These are phyloP conservation scores for Amniataba percoides DNA, from an alignment of 2,797 vertebrate species.

Conservation along the genomic window DNA sequence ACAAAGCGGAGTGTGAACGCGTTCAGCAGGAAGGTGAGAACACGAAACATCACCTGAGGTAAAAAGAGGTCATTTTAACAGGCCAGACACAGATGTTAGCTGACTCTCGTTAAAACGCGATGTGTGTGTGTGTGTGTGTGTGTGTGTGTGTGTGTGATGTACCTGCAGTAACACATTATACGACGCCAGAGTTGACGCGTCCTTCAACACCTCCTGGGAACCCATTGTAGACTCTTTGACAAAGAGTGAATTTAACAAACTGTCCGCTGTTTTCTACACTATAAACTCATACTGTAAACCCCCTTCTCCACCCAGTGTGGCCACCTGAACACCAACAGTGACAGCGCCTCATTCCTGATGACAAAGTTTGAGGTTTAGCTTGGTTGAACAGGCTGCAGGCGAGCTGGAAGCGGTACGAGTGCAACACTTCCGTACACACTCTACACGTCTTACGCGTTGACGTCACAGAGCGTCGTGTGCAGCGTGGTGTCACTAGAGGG, in stretches of 20 bases:
- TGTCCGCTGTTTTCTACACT: conserved; percentile 14
- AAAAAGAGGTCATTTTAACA: neutral
- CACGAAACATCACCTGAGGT: conserved; percentile 91
- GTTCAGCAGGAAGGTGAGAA: conserved; percentile 93
- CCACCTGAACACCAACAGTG: neutral
- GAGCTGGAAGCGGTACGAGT: too few relatives aligned
- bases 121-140: neutral
- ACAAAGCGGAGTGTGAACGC: conserved; percentile 96
- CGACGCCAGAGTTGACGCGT: conserved; percentile 79
- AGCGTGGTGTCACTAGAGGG: conserved; percentile 46
- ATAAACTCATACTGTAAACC: neutral
- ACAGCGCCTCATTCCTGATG: rapidly evolving
- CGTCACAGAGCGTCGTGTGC: conserved; percentile 6
- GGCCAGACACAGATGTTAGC: neutral
- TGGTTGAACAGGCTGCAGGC: neutral
- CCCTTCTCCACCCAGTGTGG: too few relatives aligned
- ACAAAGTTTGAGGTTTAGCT: neutral
- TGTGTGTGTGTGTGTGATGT: neutral
- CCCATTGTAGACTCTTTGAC: conserved; percentile 68
- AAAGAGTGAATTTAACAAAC: neutral
- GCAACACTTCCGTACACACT: conserved; percentile 80
- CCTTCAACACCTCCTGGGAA: conserved; percentile 77
- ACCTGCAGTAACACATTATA: conserved; percentile 85
- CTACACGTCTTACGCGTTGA: conserved; percentile 51
- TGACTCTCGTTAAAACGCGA: neutral